Evolutionary conservation across 2,888 invertebrate species (phyloP).

Genomic region (Melieria crassipennis): DNA sequence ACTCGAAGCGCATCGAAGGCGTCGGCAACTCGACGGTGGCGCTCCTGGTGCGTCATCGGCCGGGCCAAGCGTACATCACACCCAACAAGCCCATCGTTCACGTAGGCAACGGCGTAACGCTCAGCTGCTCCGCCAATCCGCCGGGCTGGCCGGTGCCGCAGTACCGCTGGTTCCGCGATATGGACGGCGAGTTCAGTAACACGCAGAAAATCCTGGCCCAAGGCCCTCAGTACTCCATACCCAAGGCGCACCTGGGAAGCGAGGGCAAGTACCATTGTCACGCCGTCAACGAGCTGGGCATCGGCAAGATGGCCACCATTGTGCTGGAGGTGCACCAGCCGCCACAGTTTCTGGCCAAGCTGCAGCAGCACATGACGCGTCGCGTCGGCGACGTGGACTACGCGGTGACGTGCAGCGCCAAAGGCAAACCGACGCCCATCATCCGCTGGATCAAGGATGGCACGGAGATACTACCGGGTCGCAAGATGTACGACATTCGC

Average conservation of each 20-base stretch:
- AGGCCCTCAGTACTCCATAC: constrained; percentile 85
- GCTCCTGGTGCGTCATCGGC: constrained; percentile 86
- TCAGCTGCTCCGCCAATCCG: constrained; percentile 88
- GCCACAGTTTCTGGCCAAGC: constrained; percentile 82
- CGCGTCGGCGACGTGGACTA: constrained; percentile 83
- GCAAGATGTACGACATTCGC: constrained; percentile 82
- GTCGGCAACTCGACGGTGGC: constrained; percentile 85
- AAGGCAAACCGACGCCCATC: constrained; percentile 86
- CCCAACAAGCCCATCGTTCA: constrained; percentile 86
- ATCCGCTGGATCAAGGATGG: constrained; percentile 90
- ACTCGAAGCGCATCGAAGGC: constrained; percentile 75
- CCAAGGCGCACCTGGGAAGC: constrained; percentile 83
- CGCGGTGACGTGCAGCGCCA: constrained; percentile 83
- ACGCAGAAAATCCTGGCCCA: constrained; percentile 78
- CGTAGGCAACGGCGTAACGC: constrained; percentile 82
- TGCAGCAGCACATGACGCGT: constrained; percentile 83
- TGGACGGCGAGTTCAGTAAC: constrained; percentile 68
- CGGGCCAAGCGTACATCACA: constrained; percentile 83
- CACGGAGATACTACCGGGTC: constrained; percentile 78
- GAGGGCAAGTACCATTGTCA: constrained; percentile 92
- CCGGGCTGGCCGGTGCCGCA: constrained; percentile 92
- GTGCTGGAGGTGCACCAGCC: constrained; percentile 87
- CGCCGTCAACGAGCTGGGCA: constrained; percentile 88
- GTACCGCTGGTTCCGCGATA: constrained; percentile 89
- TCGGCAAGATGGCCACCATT: constrained; percentile 85